Percentiles rank a stretch among this genome's conserved stretches.
Evolutionary conservation across 1,140 invertebrate species (phyloP).

Genomic region (Drosophila aff.): DNA sequence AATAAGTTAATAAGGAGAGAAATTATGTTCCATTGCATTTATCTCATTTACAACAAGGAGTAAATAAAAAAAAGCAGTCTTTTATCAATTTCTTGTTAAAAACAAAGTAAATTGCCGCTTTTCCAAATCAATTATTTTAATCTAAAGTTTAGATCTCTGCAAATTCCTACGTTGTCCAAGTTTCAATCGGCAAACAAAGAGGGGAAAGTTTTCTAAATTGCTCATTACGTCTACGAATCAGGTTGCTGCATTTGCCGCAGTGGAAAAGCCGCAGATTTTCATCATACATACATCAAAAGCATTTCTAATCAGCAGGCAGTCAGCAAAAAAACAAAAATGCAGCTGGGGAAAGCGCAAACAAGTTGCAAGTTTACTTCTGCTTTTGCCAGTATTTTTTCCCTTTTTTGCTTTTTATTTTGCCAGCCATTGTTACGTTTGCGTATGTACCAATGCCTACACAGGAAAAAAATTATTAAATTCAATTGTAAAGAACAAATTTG

Average conservation of each 20-base stretch:
- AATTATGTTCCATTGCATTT: no score
- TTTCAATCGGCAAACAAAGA: conserved; percentile 44
- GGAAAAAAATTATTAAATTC: background rate
- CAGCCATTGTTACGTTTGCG: conserved; percentile 26
- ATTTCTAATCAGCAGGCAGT: conserved; percentile 65
- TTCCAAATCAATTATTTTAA: conserved; percentile 18
- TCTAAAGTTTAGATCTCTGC: conserved; percentile 17
- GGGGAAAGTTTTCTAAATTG: conserved; percentile 74
- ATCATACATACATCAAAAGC: conserved; percentile 73
- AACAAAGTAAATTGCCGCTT: conserved; percentile 1
- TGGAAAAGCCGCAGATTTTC: conserved; percentile 56
- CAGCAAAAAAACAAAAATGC: conserved; percentile 12
- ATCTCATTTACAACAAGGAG: no score
- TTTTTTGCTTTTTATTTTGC: conserved; percentile 9
- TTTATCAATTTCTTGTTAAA: background rate
- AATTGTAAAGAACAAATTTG: background rate
- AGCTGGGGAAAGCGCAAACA: conserved; percentile 58
- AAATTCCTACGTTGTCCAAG: conserved; percentile 10
- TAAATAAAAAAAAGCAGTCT: background rate
- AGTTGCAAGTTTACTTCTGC: conserved; percentile 73
- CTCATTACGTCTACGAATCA: conserved; percentile 75
- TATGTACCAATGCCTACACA: conserved; percentile 19
- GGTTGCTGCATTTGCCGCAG: conserved; percentile 58
- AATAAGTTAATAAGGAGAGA: no score
- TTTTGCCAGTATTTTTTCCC: conserved; percentile 11